Conservation (phyloP, 2,113 vertebrate genomes). For the Sinocyclocheilus anshuiensis region DNA sequence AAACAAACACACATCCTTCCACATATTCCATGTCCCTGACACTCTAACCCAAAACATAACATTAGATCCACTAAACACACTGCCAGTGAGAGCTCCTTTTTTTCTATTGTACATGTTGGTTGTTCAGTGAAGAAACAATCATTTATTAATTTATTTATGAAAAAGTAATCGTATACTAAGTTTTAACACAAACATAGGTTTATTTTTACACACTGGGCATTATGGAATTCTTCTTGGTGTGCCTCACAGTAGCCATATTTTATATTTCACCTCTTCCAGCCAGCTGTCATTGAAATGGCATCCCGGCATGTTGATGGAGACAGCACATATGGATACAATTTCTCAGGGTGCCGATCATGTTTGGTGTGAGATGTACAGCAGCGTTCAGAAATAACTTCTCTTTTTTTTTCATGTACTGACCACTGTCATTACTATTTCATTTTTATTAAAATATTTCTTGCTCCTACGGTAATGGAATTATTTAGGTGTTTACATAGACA, state of each 20-base stretch:
- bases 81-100: not conserved
- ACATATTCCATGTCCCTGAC: not conserved
- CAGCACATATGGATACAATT: conserved; percentile 7
- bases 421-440: not conserved
- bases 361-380: not conserved
- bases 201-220: not conserved
- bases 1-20: too few relatives aligned
- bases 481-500: not conserved
- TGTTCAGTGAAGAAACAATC: not conserved
- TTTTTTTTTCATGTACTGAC: not conserved
- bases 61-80: not conserved
- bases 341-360: not conserved
- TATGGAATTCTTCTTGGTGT: not conserved
- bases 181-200: not conserved
- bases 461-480: not conserved
- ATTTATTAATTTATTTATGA: not conserved
- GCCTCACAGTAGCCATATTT: not conserved
- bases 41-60: not conserved
- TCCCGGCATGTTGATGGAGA: conserved; percentile 13
- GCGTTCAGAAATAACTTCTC: not conserved
- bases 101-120: not conserved
- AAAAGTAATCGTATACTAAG: not conserved
- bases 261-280: conserved; percentile 9
- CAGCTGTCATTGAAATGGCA: conserved; percentile 11
- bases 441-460: not conserved